Conservation (phyloP, 2,888 invertebrate genomes). For the Xanthorhoe designata region DNA sequence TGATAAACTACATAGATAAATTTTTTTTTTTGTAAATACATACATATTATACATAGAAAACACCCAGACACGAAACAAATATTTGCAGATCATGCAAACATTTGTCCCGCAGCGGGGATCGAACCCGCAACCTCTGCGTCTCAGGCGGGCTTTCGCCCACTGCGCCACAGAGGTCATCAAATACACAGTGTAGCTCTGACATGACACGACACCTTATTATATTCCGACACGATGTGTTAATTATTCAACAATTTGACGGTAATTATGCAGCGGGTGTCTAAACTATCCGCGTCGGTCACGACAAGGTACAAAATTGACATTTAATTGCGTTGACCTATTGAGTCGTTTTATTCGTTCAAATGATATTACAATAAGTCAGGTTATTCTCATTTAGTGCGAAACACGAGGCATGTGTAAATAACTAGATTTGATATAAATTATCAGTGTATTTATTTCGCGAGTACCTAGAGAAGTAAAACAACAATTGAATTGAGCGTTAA, state of each 20-base stretch:
- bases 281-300: constrained; percentile 6
- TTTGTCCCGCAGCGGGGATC: too few relatives aligned
- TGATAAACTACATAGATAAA: too few relatives aligned
- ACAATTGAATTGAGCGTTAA: too few relatives aligned
- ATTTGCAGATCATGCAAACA: too few relatives aligned
- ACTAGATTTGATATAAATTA: neutral
- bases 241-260: neutral
- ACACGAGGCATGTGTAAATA: neutral
- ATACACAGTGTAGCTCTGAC: neutral
- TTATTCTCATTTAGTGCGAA: neutral
- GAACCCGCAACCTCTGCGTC: too few relatives aligned
- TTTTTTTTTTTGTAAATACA: too few relatives aligned
- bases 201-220: neutral
- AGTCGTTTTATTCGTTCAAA: neutral
- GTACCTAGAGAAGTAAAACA: too few relatives aligned
- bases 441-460: too few relatives aligned
- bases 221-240: constrained; percentile 6
- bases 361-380: neutral
- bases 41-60: too few relatives aligned
- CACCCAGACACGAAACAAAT: too few relatives aligned
- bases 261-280: neutral
- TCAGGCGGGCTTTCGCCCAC: too few relatives aligned
- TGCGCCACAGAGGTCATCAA: too few relatives aligned
- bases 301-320: constrained; percentile 1
- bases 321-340: constrained; percentile 1